Evolutionary conservation across 1,140 invertebrate genomes (phyloP).

Genomic region (Drosophila simulans): DNA sequence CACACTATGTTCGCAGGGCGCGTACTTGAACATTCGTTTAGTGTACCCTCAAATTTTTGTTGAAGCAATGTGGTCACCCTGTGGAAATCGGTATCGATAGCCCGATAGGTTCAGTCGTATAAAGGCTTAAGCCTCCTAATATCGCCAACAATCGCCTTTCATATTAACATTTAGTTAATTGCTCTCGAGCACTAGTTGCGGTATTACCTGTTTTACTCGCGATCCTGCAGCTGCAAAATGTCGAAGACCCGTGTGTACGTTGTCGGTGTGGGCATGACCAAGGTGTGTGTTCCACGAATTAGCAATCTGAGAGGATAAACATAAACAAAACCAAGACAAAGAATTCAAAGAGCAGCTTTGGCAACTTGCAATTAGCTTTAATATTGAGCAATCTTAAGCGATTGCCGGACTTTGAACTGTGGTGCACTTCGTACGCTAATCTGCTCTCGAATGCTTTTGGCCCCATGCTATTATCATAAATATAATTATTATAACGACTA

Average conservation of each 20-base stretch:
- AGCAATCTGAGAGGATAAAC: neutral
- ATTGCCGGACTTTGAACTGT: conserved; percentile 70
- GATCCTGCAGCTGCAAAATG: conserved; percentile 71
- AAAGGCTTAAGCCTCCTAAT: too few species aligned
- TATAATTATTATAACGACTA: conserved; percentile 17
- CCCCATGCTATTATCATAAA: conserved; percentile 13
- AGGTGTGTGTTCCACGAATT: conserved; percentile 85
- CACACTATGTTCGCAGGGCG: too few species aligned
- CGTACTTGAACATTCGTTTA: too few species aligned
- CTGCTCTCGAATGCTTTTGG: conserved; percentile 14
- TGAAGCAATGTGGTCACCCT: too few species aligned
- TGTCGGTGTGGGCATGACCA: conserved; percentile 99
- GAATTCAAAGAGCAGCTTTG: conserved; percentile 20
- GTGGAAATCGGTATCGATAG: too few species aligned
- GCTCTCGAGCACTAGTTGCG: conserved; percentile 16
- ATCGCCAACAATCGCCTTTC: too few species aligned
- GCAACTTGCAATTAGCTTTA: conserved; percentile 7
- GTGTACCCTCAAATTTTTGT: too few species aligned
- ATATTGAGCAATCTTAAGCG: conserved; percentile 17
- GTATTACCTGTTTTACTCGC: conserved; percentile 26
- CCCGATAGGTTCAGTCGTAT: too few species aligned
- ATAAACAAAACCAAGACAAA: neutral
- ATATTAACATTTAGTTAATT: conserved; percentile 28
- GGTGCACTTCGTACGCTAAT: conserved; percentile 60
- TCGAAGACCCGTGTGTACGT: conserved; percentile 91